Base-by-base conservation (phyloP, 2,888 invertebrate species). In the Trachelus stipa region DNA sequence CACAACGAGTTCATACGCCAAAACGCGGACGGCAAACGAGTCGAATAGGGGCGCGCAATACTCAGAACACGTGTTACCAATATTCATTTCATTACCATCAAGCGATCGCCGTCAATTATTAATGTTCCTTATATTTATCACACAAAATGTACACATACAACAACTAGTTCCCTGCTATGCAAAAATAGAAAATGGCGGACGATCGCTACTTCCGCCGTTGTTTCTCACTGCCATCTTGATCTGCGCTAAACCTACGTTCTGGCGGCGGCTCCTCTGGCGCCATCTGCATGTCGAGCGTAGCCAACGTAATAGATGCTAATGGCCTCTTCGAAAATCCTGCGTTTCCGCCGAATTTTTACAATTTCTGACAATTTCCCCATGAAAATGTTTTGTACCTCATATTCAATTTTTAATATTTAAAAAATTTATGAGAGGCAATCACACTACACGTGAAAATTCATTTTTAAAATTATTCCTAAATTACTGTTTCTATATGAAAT, bases 111-210 rank as follows among this genome's bases (percentile, higher is more conserved):
- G 82, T 68, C 79, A 78, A 81, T 81, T 84, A 83, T 82, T 81
- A 85, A 82, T 83, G 81, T 81, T 85, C 85, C 83, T 85, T 87
- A 83, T 82, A 86, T 88, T 85, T 88, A 89, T 88, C 87, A 88
- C 87, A 87, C 87, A 87, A 88, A 84, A 83, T 87, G 87, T 87
- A 90, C 86, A 88, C 88, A 89, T 88, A 88, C 87, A 88, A 88
- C 87, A 88, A 88, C 89, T 87, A 83, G 88, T 73, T 87, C 88
- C 88, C 87, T 89, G 89, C 89, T 90, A 90, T 89, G 90, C 90
- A 90, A 90, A 90, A 90, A 90, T 90, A 90, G 89, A 90, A 90
- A 90, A 90, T 90, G 90, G 90, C 90, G 90, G 85, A 90, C 87
- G 83, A 86, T 85, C 86, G 84, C 86, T 85, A 86, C 86, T 86